A percentile compares a stretch with the other conserved stretches of the same genome.
phyloP scores from a whole-genome alignment of 2,888 invertebrate species.

The Phyto melanocephala region DNA sequence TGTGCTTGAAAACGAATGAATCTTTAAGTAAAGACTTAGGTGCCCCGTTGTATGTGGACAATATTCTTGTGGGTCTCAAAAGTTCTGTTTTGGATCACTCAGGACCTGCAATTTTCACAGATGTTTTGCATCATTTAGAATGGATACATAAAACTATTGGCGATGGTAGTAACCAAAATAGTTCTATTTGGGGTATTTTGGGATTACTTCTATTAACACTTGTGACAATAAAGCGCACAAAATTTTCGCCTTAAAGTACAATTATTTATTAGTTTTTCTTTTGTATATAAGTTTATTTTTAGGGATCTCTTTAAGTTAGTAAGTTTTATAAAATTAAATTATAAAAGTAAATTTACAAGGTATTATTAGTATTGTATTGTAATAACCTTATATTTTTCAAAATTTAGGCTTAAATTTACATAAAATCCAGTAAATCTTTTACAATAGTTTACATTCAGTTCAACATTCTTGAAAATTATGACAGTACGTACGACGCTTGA shows the following conservation, averaged over 20 bases:
- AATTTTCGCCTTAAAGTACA: slow-evolving; percentile 16
- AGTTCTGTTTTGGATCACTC: slow-evolving; percentile 2
- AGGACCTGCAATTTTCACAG: slow-evolving; percentile 52
- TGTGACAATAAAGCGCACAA: slow-evolving; percentile 67
- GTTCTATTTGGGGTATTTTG: slow-evolving; percentile 74
- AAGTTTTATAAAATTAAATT: no score
- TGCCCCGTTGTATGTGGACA: slow-evolving; percentile 59
- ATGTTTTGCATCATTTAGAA: slow-evolving; percentile 60
- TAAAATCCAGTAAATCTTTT: no score
- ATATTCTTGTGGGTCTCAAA: slow-evolving; percentile 57
- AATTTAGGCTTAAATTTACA: not conserved
- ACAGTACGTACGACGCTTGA: no score
- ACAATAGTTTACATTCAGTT: no score
- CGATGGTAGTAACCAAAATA: slow-evolving; percentile 71
- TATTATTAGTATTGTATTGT: slow-evolving; percentile 31
- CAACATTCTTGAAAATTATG: no score
- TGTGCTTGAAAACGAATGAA: slow-evolving; percentile 49
- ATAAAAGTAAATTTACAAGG: not conserved
- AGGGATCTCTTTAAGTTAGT: not conserved
- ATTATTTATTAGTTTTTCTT: not conserved
- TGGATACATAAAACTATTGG: slow-evolving; percentile 72
- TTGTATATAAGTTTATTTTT: not conserved
- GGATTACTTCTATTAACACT: slow-evolving; percentile 71
- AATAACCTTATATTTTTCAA: no score
- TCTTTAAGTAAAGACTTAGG: slow-evolving; percentile 52